Conservation (phyloP, 2,113 vertebrate species). For the Ovis canadensis region DNA sequence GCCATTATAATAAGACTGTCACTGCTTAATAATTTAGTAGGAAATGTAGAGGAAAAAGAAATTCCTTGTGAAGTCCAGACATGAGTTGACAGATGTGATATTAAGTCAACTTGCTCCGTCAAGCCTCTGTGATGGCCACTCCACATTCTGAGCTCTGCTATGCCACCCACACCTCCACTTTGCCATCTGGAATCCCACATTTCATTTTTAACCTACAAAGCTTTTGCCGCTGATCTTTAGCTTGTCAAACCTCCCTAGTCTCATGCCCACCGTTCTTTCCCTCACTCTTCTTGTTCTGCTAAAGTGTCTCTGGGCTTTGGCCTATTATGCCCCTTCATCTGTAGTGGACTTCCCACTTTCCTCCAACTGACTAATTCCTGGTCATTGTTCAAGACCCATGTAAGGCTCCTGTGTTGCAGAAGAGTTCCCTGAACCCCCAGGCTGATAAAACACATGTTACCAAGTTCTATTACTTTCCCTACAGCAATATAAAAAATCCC, state of each 20-base stretch:
- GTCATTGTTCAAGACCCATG: not conserved
- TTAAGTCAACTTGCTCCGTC: not conserved
- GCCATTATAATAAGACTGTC: not conserved
- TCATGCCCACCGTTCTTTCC: not conserved
- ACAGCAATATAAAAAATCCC: not conserved
- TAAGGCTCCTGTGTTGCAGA: not conserved
- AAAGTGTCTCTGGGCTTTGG: not conserved
- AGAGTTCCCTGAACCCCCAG: not conserved
- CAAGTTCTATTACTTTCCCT: not conserved
- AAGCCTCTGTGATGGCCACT: not conserved
- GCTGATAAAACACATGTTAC: not conserved
- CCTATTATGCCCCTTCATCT: not conserved
- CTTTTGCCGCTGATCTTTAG: not conserved
- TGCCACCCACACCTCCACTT: not conserved
- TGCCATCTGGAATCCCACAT: not conserved
- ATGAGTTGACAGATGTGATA: not conserved
- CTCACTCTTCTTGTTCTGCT: not conserved
- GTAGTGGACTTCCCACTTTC: not conserved
- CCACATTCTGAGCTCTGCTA: not conserved
- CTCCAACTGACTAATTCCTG: not conserved
- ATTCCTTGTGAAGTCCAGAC: not conserved
- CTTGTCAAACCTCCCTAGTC: rapidly evolving
- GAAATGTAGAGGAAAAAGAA: not conserved
- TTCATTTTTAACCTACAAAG: not conserved
- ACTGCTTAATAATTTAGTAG: not conserved